Conservation (phyloP, 2,888 invertebrate genomes). For the Rambutsinella grinnellia region DNA sequence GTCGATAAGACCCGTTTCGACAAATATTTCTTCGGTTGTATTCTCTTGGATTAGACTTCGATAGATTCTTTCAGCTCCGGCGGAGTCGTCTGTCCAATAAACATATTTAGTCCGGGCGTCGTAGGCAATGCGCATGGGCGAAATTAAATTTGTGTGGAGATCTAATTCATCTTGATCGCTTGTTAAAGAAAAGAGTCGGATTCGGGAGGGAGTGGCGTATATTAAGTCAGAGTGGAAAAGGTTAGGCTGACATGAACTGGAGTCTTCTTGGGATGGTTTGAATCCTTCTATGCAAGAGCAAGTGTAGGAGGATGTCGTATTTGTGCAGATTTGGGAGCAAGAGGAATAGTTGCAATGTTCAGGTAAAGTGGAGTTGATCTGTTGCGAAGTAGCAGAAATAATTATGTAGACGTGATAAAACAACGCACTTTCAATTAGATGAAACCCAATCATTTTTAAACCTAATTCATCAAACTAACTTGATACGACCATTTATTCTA, state of each 20-base stretch:
- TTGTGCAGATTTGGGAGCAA: slow-evolving; percentile 59
- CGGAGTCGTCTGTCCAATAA: slow-evolving; percentile 83
- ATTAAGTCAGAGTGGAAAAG: neutral
- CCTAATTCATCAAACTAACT: too few relatives aligned
- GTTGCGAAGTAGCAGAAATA: too few relatives aligned
- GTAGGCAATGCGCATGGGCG: slow-evolving; percentile 78
- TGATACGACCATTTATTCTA: too few relatives aligned
- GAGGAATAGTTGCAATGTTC: too few relatives aligned
- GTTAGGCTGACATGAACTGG: too few relatives aligned
- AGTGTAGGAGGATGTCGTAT: slow-evolving; percentile 47
- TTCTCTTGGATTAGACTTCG: slow-evolving; percentile 68
- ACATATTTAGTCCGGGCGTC: slow-evolving; percentile 75
- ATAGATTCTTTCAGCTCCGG: slow-evolving; percentile 80
- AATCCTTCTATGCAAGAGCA: slow-evolving; percentile 57
- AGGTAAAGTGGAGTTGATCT: too few relatives aligned
- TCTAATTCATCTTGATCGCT: slow-evolving; percentile 3
- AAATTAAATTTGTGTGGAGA: slow-evolving; percentile 73
- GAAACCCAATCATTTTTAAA: too few relatives aligned
- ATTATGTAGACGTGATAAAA: too few relatives aligned
- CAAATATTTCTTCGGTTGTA: slow-evolving; percentile 37
- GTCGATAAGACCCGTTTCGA: slow-evolving; percentile 72
- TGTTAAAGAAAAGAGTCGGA: neutral
- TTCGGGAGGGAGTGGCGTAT: neutral
- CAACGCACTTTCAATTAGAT: too few relatives aligned
- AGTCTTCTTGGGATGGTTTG: slow-evolving; percentile 24